phyloP scores from a whole-genome alignment of 2,888 invertebrate genomes.

The Morpho helenor region DNA sequence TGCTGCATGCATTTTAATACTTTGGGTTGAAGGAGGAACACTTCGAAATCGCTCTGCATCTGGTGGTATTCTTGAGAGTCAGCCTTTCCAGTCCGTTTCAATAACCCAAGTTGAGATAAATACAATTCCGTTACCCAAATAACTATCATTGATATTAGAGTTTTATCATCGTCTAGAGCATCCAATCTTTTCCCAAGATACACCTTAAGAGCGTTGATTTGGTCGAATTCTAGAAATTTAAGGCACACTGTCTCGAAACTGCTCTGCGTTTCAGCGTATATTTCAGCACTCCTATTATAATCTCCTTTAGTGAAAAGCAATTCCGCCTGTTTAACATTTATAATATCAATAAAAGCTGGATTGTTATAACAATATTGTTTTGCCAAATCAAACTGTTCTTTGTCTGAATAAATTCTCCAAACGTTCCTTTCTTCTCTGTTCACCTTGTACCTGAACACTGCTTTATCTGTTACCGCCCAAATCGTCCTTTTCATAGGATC shows the following conservation, averaged over 20 bases:
- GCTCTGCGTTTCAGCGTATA: conserved; percentile 93
- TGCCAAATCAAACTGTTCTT: conserved; percentile 91
- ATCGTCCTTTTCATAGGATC: conserved; percentile 88
- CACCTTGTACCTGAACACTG: conserved; percentile 92
- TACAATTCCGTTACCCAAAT: conserved; percentile 97
- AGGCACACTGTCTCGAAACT: conserved; percentile 97
- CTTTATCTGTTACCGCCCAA: conserved; percentile 92
- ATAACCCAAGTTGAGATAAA: conserved; percentile 90
- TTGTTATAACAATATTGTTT: conserved; percentile 91
- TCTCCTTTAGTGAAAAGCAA: conserved; percentile 87
- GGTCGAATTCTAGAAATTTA: conserved; percentile 90
- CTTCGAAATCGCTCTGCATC: conserved; percentile 87
- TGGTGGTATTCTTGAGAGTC: conserved; percentile 75
- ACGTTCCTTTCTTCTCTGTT: conserved; percentile 90
- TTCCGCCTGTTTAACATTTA: conserved; percentile 93
- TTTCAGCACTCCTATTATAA: conserved; percentile 90
- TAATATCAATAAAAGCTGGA: conserved; percentile 88
- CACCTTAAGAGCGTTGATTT: conserved; percentile 91
- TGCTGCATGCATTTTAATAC: conserved; percentile 89
- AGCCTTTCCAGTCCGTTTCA: conserved; percentile 72
- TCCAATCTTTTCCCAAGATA: conserved; percentile 92
- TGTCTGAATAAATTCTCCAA: conserved; percentile 93
- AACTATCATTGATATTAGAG: conserved; percentile 94
- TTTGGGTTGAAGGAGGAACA: conserved; percentile 84
- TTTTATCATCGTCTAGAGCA: conserved; percentile 86